Percentiles rank a stretch among this genome's conserved stretches.
Conservation (phyloP, 2,113 vertebrate species). For the Chelonoidis abingdonii region DNA sequence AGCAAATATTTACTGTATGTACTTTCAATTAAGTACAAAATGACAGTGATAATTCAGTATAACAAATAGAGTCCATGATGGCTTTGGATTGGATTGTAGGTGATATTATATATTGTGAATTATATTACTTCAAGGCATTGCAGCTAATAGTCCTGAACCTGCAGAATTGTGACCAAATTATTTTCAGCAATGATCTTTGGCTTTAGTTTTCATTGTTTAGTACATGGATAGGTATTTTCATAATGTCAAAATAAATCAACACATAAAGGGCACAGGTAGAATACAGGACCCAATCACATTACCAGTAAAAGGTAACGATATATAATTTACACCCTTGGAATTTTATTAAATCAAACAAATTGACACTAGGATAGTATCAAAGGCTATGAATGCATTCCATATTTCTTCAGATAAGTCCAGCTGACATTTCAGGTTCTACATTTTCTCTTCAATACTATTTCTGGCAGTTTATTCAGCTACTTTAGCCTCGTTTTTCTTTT, state of each 20-base stretch:
- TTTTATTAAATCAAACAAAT: slow-evolving; percentile 1
- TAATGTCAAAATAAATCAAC: neutral
- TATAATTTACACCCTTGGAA: neutral
- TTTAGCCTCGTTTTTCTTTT: neutral
- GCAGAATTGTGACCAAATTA: neutral
- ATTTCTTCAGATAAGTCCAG: neutral
- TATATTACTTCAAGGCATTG: neutral
- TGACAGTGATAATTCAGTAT: neutral
- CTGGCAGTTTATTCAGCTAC: neutral
- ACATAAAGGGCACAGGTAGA: neutral
- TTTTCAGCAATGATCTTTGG: neutral
- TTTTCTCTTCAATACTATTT: neutral
- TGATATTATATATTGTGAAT: neutral
- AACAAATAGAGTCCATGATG: neutral
- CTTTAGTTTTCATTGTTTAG: neutral
- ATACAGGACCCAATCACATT: neutral
- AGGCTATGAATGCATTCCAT: neutral
- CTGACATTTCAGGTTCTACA: neutral
- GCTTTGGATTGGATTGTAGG: neutral
- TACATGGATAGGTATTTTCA: neutral
- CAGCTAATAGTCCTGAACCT: neutral
- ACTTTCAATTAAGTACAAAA: neutral
- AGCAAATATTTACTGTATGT: neutral
- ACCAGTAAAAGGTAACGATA: neutral
- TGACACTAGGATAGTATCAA: neutral